Conservation (phyloP, 1,140 invertebrate genomes). For the Anoplolepis gracilipes region DNA sequence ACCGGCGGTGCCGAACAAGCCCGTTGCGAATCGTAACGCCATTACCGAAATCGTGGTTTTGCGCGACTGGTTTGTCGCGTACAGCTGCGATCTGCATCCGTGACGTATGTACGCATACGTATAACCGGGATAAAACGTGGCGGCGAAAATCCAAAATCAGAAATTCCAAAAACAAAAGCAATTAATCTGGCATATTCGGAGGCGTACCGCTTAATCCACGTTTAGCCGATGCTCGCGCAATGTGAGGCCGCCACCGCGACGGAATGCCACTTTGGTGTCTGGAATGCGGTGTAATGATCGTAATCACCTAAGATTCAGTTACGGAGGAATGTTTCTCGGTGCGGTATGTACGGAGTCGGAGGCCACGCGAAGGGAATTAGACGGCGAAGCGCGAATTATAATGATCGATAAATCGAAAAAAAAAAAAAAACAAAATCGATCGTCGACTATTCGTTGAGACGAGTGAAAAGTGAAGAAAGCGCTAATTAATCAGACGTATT, state of each 20-base stretch:
- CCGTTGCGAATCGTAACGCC: conserved; percentile 23
- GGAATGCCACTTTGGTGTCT: conserved; percentile 80
- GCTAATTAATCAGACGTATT: no score
- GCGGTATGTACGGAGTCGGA: conserved; percentile 65
- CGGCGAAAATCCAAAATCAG: conserved; percentile 63
- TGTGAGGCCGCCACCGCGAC: conserved; percentile 76
- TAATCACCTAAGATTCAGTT: conserved; percentile 78
- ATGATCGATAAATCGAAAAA: conserved; percentile 42
- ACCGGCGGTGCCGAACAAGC: conserved; percentile 15
- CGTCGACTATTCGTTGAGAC: background rate
- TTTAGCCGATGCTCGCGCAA: conserved; percentile 79
- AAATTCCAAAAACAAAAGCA: conserved; percentile 73
- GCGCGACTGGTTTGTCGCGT: conserved; percentile 9
- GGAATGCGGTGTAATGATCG: conserved; percentile 81
- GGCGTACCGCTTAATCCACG: conserved; percentile 76
- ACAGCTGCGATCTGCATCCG: background rate
- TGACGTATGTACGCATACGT: conserved; percentile 9
- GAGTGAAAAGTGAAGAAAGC: background rate
- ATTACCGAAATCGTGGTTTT: conserved; percentile 46
- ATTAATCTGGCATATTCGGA: conserved; percentile 74
- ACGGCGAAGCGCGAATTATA: conserved; percentile 51
- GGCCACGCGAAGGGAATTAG: conserved; percentile 63
- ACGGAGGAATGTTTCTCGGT: conserved; percentile 75
- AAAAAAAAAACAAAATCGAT: conserved; percentile 40
- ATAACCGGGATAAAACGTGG: conserved; percentile 36